Percentiles rank a stretch among this genome's conserved stretches.
Evolutionary conservation across 2,888 invertebrate genomes (phyloP).

Genomic region (Archips crataeganus): DNA sequence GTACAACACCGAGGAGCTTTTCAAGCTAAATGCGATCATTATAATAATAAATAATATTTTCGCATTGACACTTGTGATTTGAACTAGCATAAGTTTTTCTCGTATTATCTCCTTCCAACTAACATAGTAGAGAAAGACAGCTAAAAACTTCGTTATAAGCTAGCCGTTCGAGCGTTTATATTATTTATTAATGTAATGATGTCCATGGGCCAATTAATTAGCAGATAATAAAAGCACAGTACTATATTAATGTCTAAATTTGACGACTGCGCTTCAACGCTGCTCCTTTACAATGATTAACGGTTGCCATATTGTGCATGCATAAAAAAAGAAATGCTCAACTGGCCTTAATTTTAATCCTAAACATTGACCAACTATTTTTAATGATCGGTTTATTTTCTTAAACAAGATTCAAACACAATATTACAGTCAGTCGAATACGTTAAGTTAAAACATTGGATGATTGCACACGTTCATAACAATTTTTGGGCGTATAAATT

Average conservation of each 20-base stretch:
- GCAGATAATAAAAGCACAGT: neutral
- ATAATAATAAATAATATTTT: constrained; percentile 2
- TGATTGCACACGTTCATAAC: constrained; percentile 8
- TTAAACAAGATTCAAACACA: constrained; percentile 31
- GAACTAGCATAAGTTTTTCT: neutral
- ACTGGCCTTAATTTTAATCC: constrained; percentile 61
- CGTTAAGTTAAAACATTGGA: constrained; percentile 24
- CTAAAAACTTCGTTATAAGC: neutral
- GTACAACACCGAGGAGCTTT: constrained; percentile 30
- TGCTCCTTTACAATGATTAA: constrained; percentile 10
- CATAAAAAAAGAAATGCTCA: constrained; percentile 61
- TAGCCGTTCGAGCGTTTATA: neutral
- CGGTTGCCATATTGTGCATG: constrained; percentile 42
- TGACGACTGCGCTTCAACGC: neutral
- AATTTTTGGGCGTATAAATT: neutral
- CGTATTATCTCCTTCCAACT: neutral
- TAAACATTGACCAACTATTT: constrained; percentile 69
- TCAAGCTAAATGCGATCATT: constrained; percentile 29
- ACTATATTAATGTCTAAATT: neutral
- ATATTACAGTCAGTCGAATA: constrained; percentile 30
- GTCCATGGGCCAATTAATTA: neutral
- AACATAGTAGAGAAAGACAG: neutral
- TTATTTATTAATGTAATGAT: neutral
- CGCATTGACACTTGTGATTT: neutral
- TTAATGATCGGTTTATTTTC: constrained; percentile 37